Evolutionary conservation across 1,140 invertebrate genomes (phyloP).

Genomic region (Lepidotrigona ventralis): DNA sequence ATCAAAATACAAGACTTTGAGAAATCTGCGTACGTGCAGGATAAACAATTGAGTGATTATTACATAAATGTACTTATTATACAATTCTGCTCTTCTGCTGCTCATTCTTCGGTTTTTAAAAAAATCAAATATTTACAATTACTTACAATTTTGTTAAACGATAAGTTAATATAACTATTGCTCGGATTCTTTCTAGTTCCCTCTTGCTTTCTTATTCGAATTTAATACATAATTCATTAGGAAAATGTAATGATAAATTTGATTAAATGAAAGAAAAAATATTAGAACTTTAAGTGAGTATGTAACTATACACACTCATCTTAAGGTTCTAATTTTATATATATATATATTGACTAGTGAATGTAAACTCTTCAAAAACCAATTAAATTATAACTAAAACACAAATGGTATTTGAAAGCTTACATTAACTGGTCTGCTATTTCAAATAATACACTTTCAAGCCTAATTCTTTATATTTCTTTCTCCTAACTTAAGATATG

Average conservation of each 20-base stretch:
- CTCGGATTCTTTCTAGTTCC: slow-evolving; percentile 10
- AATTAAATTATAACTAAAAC: neutral
- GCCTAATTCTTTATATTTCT: neutral
- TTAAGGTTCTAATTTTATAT: neutral
- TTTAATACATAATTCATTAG: neutral
- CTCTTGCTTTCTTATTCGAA: neutral
- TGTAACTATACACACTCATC: neutral
- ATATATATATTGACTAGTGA: slow-evolving; percentile 6
- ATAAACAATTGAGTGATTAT: slow-evolving; percentile 17
- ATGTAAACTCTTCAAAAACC: slow-evolving; percentile 7
- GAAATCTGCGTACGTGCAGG: slow-evolving; percentile 29
- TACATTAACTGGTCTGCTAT: slow-evolving; percentile 8
- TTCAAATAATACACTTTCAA: neutral
- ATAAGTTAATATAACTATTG: slow-evolving; percentile 19
- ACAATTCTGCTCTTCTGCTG: slow-evolving; percentile 19
- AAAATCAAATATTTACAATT: slow-evolving; percentile 41
- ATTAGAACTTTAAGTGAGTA: neutral
- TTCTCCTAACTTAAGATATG: slow-evolving; percentile 9
- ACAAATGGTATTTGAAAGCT: neutral
- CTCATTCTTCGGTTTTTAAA: neutral
- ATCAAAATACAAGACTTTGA: slow-evolving; percentile 51
- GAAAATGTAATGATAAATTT: neutral
- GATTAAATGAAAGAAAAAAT: neutral
- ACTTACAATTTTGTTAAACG: slow-evolving; percentile 43
- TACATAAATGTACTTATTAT: slow-evolving; percentile 15